phyloP scores from a whole-genome alignment of 2,113 vertebrate species.

The Dicaeum eximium region DNA sequence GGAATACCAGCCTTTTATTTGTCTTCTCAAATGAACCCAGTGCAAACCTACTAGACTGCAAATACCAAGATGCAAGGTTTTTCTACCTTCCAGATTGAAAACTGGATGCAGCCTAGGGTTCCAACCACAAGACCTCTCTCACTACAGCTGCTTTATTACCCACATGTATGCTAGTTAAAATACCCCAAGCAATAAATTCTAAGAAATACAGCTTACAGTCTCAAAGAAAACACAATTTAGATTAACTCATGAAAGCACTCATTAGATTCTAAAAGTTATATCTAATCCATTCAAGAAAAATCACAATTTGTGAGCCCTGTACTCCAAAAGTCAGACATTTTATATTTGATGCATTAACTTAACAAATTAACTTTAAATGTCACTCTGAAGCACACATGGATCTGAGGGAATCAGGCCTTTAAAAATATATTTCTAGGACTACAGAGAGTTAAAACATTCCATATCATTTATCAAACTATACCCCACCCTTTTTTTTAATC shows the following conservation, averaged over 20 bases:
- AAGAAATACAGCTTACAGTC: background rate
- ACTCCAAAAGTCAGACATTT: background rate
- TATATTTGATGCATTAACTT: background rate
- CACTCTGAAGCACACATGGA: background rate
- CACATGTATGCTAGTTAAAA: background rate
- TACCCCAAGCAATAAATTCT: background rate
- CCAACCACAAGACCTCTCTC: background rate
- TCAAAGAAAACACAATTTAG: background rate
- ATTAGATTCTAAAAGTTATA: background rate
- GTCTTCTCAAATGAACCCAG: background rate
- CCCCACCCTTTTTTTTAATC: background rate
- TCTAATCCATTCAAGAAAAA: background rate
- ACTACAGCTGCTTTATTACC: background rate
- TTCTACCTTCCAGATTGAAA: background rate
- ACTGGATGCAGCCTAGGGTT: background rate
- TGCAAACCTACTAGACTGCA: background rate
- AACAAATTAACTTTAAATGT: background rate
- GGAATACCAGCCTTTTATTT: background rate
- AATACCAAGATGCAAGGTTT: background rate
- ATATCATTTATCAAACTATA: background rate
- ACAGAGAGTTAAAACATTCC: background rate
- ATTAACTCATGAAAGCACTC: background rate
- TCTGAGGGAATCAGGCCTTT: background rate
- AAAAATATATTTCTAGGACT: background rate
- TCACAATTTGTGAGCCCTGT: background rate